phyloP scores from a whole-genome alignment of 2,888 invertebrate species.

The Unio delphinus region DNA sequence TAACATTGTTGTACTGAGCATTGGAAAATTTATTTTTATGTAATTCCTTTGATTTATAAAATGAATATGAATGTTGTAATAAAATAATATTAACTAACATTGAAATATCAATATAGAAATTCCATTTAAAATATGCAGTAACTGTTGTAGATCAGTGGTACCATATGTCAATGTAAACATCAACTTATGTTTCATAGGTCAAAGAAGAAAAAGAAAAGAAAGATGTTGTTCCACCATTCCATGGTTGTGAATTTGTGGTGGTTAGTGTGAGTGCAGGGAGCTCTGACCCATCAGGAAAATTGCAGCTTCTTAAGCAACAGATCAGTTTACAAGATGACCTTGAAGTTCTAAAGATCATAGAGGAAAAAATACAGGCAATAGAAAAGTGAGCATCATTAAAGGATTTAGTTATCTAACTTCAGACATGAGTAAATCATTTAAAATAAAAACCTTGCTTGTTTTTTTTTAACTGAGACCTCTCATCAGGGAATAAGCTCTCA shows the following conservation, averaged over 20 bases:
- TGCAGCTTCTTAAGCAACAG: conserved; percentile 36
- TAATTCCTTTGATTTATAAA: no score
- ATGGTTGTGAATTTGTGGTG: conserved; percentile 51
- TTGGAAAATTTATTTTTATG: no score
- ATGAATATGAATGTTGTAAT: no score
- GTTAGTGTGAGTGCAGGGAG: conserved; percentile 39
- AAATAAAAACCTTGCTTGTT: neutral
- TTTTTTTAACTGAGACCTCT: no score
- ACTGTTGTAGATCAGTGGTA: no score
- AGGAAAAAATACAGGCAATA: conserved; percentile 26
- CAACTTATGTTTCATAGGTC: neutral
- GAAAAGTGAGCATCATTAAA: conserved; percentile 30
- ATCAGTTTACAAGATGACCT: conserved; percentile 27
- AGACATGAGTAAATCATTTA: neutral
- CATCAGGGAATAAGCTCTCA: no score
- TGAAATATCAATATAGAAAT: no score
- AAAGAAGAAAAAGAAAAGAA: conserved; percentile 3
- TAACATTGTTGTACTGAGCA: no score
- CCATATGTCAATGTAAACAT: no score
- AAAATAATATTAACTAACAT: no score
- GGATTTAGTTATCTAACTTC: neutral
- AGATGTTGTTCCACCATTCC: conserved; percentile 15
- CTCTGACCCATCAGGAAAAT: conserved; percentile 38
- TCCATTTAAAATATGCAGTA: no score
- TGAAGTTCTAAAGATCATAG: conserved; percentile 18